Evolutionary conservation across 2,113 vertebrate genomes (phyloP).

Genomic region (Lampris megalopsis): DNA sequence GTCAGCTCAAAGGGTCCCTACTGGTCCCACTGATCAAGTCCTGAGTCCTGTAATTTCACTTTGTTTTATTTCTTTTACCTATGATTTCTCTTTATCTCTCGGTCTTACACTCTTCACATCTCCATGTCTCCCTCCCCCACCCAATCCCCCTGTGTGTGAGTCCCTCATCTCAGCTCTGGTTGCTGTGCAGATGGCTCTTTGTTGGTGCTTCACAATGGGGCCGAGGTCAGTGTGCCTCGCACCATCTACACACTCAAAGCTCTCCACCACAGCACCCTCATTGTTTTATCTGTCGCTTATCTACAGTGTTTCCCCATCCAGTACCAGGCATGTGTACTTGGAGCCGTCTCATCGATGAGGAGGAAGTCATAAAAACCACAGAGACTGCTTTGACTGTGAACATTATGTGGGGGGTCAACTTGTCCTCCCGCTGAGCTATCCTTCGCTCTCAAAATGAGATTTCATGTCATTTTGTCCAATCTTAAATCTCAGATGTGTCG

Average conservation of each 20-base stretch:
- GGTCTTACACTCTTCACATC: slow-evolving; percentile 33
- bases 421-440: slow-evolving; percentile 7
- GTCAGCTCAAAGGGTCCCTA: slow-evolving; percentile 2
- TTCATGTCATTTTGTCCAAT: slow-evolving; percentile 6
- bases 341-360: slow-evolving; percentile 30
- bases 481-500: slow-evolving; percentile 13
- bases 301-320: slow-evolving; percentile 19
- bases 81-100: slow-evolving; percentile 31
- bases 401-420: slow-evolving; percentile 2
- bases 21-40: slow-evolving; percentile 22
- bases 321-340: slow-evolving; percentile 20
- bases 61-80: slow-evolving; percentile 21
- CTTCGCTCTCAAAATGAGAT: background rate
- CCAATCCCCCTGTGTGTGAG: slow-evolving; percentile 59
- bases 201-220: slow-evolving; percentile 83
- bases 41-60: slow-evolving; percentile 14
- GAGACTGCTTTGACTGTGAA: slow-evolving; percentile 25
- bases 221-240: slow-evolving; percentile 79
- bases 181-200: slow-evolving; percentile 87
- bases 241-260: slow-evolving; percentile 71
- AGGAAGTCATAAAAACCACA: slow-evolving; percentile 62
- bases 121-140: slow-evolving; percentile 33
- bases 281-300: slow-evolving; percentile 54
- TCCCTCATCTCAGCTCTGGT: slow-evolving; percentile 77
- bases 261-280: slow-evolving; percentile 72